These are phyloP conservation scores for Poicephalus meyeri DNA, from an alignment of 2,113 vertebrate genomes.

Conservation along the genomic window DNA sequence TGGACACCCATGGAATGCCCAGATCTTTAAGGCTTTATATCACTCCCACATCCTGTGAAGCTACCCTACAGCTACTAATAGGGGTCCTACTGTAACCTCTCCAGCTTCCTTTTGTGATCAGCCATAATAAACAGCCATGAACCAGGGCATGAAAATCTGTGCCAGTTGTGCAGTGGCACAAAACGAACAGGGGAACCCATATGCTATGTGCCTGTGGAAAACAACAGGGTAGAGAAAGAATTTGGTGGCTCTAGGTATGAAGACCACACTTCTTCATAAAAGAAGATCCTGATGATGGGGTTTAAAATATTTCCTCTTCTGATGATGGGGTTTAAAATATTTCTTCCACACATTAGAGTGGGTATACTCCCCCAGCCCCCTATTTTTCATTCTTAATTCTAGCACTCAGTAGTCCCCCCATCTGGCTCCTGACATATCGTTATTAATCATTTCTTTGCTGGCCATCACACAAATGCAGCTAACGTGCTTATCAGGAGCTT, in stretches of 20 bases:
- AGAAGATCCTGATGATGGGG: background rate
- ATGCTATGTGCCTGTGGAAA: background rate
- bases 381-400: background rate
- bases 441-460: constrained; percentile 25
- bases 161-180: background rate
- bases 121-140: background rate
- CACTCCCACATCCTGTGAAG: background rate
- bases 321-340: background rate
- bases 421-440: background rate
- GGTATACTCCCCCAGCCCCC: background rate
- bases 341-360: background rate
- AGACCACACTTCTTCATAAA: background rate
- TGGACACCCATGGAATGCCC: background rate
- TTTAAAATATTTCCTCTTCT: background rate
- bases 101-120: background rate
- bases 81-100: background rate
- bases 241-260: background rate
- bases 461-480: constrained; percentile 19
- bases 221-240: background rate
- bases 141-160: background rate
- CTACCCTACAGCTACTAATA: background rate
- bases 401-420: background rate
- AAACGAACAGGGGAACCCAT: background rate
- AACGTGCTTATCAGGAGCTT: constrained; percentile 17
- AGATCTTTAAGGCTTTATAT: background rate